Conservation (phyloP, 2,113 vertebrate genomes). For the Zeus faber region DNA sequence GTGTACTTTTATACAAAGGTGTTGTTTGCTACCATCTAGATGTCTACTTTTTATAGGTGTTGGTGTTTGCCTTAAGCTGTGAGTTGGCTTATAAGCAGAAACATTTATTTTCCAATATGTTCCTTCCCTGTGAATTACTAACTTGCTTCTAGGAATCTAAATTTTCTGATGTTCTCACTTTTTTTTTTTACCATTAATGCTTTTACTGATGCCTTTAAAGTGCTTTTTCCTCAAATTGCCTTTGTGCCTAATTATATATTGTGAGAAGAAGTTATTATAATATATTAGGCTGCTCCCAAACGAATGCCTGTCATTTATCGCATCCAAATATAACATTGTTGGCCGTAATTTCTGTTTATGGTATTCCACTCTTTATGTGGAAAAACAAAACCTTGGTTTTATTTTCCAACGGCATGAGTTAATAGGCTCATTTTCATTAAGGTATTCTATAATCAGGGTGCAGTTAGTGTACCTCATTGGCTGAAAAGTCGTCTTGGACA, state of each 20-base stretch:
- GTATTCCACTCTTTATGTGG: slow-evolving; percentile 63
- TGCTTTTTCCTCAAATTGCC: neutral
- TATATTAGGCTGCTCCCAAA: slow-evolving; percentile 20
- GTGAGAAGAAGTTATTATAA: slow-evolving; percentile 2
- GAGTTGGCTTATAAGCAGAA: no score
- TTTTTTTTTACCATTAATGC: no score
- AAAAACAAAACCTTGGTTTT: slow-evolving; percentile 60
- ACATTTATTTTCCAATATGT: no score
- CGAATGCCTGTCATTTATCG: slow-evolving; percentile 1
- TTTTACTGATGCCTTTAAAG: no score
- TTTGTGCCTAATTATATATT: neutral
- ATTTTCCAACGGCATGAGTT: slow-evolving; percentile 52
- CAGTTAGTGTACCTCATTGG: slow-evolving; percentile 50
- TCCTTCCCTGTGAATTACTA: no score
- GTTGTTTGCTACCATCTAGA: no score
- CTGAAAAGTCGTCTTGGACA: slow-evolving; percentile 30
- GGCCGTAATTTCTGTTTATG: slow-evolving; percentile 24
- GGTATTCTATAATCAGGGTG: slow-evolving; percentile 46
- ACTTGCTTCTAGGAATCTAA: no score
- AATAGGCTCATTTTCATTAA: slow-evolving; percentile 63
- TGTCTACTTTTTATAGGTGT: no score
- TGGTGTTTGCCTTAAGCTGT: no score
- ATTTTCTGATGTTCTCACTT: no score
- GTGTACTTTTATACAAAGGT: no score
- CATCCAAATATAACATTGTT: slow-evolving; percentile 30